phyloP scores from a whole-genome alignment of 2,888 invertebrate genomes.

The Caenorhabditis panamensis region DNA sequence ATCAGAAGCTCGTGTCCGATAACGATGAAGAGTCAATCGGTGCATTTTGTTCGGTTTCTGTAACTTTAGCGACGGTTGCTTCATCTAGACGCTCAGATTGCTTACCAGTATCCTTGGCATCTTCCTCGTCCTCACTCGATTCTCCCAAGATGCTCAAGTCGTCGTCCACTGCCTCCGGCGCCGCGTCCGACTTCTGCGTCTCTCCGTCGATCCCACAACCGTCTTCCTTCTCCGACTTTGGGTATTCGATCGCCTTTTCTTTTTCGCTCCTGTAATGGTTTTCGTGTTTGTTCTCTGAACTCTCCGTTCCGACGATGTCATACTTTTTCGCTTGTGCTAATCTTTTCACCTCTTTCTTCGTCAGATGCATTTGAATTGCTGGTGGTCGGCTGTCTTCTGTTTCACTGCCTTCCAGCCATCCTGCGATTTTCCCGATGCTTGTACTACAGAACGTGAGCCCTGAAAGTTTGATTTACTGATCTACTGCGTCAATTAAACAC shows the following conservation, averaged over 20 bases:
- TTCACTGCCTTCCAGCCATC: conserved; percentile 48
- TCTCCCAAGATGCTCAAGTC: conserved; percentile 39
- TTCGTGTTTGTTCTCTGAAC: neutral
- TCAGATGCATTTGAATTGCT: conserved; percentile 3
- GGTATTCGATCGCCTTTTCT: conserved; percentile 41
- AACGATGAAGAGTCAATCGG: conserved; percentile 14
- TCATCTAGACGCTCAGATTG: neutral
- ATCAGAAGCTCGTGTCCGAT: conserved; percentile 42
- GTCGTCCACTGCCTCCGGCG: conserved; percentile 27
- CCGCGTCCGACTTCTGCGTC: conserved; percentile 17
- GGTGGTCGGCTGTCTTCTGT: neutral
- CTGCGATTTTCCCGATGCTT: conserved; percentile 40
- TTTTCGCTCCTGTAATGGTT: conserved; percentile 23
- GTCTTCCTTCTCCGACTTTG: conserved; percentile 53
- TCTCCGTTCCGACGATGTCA: conserved; percentile 13
- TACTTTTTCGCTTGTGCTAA: conserved; percentile 43
- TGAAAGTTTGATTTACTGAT: too few species aligned
- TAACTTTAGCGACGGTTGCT: neutral
- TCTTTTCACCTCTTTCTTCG: conserved; percentile 53
- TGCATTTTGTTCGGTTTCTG: conserved; percentile 24
- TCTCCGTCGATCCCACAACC: conserved; percentile 31
- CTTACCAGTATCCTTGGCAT: conserved; percentile 5
- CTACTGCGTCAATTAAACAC: too few species aligned
- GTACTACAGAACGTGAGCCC: conserved; percentile 51
- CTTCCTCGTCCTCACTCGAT: conserved; percentile 46